These are phyloP conservation scores for Colostygia pectinataria DNA, from an alignment of 2,888 invertebrate genomes.

Conservation along the genomic window DNA sequence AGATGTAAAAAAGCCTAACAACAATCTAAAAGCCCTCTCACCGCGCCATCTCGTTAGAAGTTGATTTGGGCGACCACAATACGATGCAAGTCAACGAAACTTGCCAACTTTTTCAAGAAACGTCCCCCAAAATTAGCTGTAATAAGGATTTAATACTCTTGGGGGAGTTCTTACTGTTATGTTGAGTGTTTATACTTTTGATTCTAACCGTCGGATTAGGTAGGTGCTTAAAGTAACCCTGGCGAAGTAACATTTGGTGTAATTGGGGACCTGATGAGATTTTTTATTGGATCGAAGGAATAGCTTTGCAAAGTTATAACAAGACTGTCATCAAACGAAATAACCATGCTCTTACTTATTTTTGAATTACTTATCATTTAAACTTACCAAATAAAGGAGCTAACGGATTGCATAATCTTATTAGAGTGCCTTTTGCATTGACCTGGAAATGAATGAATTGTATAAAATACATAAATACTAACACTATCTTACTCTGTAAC, in stretches of 20 bases:
- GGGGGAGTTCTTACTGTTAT: constrained; percentile 18
- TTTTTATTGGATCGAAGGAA: constrained; percentile 17
- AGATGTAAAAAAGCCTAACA: not conserved
- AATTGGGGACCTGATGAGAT: constrained; percentile 15
- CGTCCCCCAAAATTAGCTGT: constrained; percentile 27
- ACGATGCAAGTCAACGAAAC: constrained; percentile 49
- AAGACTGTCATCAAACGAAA: constrained; percentile 1
- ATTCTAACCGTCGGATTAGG: constrained; percentile 10
- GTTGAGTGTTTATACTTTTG: constrained; percentile 29
- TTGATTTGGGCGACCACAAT: constrained; percentile 63
- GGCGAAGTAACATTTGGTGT: constrained; percentile 18
- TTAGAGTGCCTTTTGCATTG: too few relatives aligned
- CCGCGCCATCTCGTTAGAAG: constrained; percentile 60
- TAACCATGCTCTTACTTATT: not conserved
- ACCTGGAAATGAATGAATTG: too few relatives aligned
- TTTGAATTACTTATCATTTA: not conserved
- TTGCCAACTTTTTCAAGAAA: constrained; percentile 51
- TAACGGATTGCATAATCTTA: too few relatives aligned
- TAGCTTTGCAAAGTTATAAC: constrained; percentile 16
- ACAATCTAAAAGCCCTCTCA: constrained; percentile 29
- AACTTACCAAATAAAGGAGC: too few relatives aligned
- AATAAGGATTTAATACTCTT: constrained; percentile 33
- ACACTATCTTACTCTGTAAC: too few relatives aligned
- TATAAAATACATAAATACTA: too few relatives aligned
- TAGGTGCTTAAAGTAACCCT: constrained; percentile 12